These are phyloP conservation scores for Rhagonycha lutea DNA, from an alignment of 2,888 invertebrate species.

Conservation along the genomic window DNA sequence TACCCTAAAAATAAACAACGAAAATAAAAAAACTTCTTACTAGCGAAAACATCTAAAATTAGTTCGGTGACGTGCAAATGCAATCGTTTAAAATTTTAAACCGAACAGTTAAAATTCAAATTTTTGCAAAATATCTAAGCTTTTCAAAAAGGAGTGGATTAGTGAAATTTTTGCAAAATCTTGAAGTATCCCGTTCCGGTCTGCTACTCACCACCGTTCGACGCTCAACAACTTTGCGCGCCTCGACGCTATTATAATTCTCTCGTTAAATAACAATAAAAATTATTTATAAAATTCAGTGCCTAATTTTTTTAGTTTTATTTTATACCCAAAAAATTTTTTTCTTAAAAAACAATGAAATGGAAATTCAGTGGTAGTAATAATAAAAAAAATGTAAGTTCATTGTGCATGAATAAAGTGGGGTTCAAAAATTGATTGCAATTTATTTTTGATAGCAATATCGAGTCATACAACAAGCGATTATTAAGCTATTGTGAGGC, in stretches of 20 bases:
- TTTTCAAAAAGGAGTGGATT: constrained; percentile 4
- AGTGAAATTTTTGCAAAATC: neutral
- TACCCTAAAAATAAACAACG: constrained; percentile 13
- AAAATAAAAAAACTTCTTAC: constrained; percentile 8
- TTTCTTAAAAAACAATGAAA: neutral
- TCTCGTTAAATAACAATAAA: neutral
- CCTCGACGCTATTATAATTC: neutral
- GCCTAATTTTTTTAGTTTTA: neutral
- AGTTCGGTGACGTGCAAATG: neutral
- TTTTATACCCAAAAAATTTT: no score
- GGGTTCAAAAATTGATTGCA: constrained; percentile 40
- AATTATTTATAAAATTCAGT: neutral
- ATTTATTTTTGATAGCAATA: constrained; percentile 41
- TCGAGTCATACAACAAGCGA: constrained; percentile 37
- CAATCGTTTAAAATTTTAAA: neutral
- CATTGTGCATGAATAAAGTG: constrained; percentile 26
- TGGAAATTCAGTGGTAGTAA: constrained; percentile 5
- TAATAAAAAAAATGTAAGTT: constrained; percentile 37
- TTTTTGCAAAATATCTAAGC: neutral
- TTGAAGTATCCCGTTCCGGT: constrained; percentile 5
- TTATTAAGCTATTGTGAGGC: constrained; percentile 31
- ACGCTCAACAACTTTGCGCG: constrained; percentile 10
- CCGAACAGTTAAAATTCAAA: neutral
- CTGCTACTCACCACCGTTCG: constrained; percentile 27
- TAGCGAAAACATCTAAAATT: neutral